A percentile compares a stretch with the other conserved stretches of the same genome.
phyloP scores from a whole-genome alignment of 64 coral and sea anemone species.

The Acropora tenuis region DNA sequence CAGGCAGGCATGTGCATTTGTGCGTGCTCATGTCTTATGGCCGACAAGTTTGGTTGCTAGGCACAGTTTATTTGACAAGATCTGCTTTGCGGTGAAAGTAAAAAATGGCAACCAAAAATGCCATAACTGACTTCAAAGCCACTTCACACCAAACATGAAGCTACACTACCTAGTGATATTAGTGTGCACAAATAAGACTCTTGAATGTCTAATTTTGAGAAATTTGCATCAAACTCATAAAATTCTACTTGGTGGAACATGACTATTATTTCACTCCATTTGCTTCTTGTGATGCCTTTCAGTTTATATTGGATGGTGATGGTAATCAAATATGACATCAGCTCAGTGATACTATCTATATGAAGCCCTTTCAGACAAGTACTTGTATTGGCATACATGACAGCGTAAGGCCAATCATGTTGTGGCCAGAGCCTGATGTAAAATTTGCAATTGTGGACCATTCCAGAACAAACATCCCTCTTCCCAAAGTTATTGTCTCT shows the following conservation, averaged over 20 bases:
- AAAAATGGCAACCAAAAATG: no score
- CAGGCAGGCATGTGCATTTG: no score
- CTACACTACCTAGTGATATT: no score
- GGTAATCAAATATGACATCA: constrained; percentile 4
- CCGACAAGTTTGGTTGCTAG: no score
- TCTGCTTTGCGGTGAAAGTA: no score
- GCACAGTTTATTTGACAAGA: no score
- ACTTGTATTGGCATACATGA: constrained; percentile 10
- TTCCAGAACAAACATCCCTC: not conserved
- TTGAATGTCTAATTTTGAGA: not conserved
- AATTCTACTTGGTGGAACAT: constrained; percentile 12
- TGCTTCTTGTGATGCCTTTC: not conserved
- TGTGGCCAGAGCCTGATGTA: constrained; percentile 19
- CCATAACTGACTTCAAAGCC: no score
- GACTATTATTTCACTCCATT: constrained; percentile 1
- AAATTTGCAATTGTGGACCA: constrained; percentile 29
- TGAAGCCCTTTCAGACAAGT: constrained; percentile 12
- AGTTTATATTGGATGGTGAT: constrained; percentile 13
- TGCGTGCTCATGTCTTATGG: no score
- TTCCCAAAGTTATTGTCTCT: constrained; percentile 3
- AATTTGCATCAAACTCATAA: constrained; percentile 22
- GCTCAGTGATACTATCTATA: constrained; percentile 34
- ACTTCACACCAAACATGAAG: no score
- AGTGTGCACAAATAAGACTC: no score
- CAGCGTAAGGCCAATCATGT: constrained; percentile 22